Evolutionary conservation across 2,888 invertebrate species (phyloP), one percentile per base, ranked within the genome.

Genomic region (Caenorhabditis zanzibari): DNA sequence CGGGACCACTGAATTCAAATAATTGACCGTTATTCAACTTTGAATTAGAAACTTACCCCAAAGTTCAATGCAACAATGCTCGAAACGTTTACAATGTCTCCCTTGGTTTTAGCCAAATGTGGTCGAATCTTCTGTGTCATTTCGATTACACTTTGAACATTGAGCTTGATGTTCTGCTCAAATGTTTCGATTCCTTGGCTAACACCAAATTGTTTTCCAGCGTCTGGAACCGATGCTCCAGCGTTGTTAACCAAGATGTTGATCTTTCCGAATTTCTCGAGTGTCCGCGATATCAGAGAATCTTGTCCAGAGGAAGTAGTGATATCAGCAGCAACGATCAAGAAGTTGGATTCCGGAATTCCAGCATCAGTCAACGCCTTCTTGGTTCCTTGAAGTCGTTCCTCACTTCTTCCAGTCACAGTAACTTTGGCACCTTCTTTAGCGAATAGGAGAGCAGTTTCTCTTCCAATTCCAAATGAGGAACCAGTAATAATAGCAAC

Each of bases 391-490:
- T 84, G 47, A 22, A 84, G 71, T 41, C 75, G 61, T 35, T 63
- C 22, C 12, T 69, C 71, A 59, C 58, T 84, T 47, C 84, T 81
- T 22, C 84, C 84, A 47, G 80, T 81, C 32, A 84, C 71, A 0
- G 81, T 81, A 19, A 84, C 75, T 56, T 75, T 75, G n/a, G 80
- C 84, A 16, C 84, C 81, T 80, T 84, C 84, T 49, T 71, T 75
- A 12, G 76, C 84, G 28, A 84, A 84, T 16, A 76, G 38, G 10
- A 66, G 41, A 32, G 84, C 84, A 26, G 81, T 84, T 22, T 47
- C 84, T 52, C 84, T 63, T 47, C 84, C 84, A 32, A 84, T 81
- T 49, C 81, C 84, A 54, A 76, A 81, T 47, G 81, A 81, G 10
- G 84, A 84, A 4, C 72, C 72, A 59, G 72, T 72, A 22, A 72